Conservation (phyloP, 1,140 invertebrate genomes). For the Eupeodes corollae region DNA sequence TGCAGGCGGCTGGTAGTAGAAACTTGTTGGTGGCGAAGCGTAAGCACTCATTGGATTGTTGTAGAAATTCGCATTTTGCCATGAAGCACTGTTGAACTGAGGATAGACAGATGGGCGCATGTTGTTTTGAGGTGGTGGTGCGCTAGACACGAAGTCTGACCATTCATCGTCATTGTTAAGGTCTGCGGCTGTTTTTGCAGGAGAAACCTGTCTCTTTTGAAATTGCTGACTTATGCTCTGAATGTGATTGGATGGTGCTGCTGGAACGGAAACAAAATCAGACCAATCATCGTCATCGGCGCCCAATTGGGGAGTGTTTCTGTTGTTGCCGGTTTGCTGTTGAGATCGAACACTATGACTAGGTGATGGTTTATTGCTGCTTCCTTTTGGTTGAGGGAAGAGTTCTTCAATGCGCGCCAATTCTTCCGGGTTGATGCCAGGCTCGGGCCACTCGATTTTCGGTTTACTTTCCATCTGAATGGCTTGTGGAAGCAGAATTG, state of each 20-base stretch:
- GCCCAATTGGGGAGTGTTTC: slow-evolving; percentile 11
- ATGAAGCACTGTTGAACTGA: slow-evolving; percentile 32
- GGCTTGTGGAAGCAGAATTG: slow-evolving; percentile 28
- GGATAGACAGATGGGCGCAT: slow-evolving; percentile 3
- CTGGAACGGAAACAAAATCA: slow-evolving; percentile 45
- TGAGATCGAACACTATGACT: slow-evolving; percentile 19
- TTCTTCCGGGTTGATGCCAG: slow-evolving; percentile 52
- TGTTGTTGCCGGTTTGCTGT: slow-evolving; percentile 5
- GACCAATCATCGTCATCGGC: slow-evolving; percentile 47
- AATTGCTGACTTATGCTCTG: slow-evolving; percentile 10
- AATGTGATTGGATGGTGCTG: slow-evolving; percentile 15
- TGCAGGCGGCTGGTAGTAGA: slow-evolving; percentile 19
- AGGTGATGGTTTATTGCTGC: slow-evolving; percentile 20
- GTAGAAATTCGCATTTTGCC: slow-evolving; percentile 34
- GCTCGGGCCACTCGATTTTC: slow-evolving; percentile 53
- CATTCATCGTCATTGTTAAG: slow-evolving; percentile 47
- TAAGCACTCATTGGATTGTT: slow-evolving; percentile 26
- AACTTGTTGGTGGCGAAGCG: background rate
- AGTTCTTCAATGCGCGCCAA: slow-evolving; percentile 42
- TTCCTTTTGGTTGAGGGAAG: slow-evolving; percentile 16
- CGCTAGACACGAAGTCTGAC: slow-evolving; percentile 52
- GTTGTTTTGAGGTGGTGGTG: slow-evolving; percentile 14
- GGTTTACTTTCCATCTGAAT: slow-evolving; percentile 32
- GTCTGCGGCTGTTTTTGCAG: slow-evolving; percentile 11
- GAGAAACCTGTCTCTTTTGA: background rate